These are phyloP conservation scores for Vimba vimba DNA, from an alignment of 2,113 vertebrate genomes.

Conservation along the genomic window DNA sequence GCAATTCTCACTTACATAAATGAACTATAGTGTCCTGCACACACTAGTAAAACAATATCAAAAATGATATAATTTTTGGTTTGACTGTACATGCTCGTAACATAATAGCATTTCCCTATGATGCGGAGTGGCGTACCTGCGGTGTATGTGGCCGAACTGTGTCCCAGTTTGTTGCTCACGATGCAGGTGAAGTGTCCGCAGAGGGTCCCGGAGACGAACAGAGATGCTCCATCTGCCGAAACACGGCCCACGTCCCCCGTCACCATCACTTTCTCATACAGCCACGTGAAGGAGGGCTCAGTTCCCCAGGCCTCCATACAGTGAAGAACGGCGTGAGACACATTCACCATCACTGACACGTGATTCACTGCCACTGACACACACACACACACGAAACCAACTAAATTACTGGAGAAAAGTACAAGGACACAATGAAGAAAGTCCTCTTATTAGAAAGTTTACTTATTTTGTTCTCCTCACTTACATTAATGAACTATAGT, in stretches of 20 bases:
- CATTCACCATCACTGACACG: constrained; percentile 76
- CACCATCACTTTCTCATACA: constrained; percentile 67
- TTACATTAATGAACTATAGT: too few relatives aligned
- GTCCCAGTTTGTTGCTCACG: constrained; percentile 74
- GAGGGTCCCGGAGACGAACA: constrained; percentile 64
- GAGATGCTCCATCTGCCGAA: constrained; percentile 65
- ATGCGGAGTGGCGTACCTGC: constrained; percentile 67
- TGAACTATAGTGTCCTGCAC: too few relatives aligned
- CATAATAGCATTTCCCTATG: not conserved
- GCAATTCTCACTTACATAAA: too few relatives aligned
- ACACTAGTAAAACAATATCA: too few relatives aligned
- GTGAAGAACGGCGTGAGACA: constrained; percentile 69
- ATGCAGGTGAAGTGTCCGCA: constrained; percentile 79
- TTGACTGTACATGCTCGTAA: not conserved
- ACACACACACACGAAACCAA: not conserved
- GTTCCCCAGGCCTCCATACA: constrained; percentile 79
- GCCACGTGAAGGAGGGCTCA: constrained; percentile 74
- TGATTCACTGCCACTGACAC: constrained; percentile 74
- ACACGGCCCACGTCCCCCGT: constrained; percentile 62
- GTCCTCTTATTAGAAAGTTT: not conserved
- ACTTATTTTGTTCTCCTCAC: too few relatives aligned
- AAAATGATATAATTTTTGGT: too few relatives aligned
- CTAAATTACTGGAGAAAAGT: not conserved
- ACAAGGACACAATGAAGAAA: not conserved
- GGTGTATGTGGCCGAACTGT: constrained; percentile 72